These are phyloP conservation scores for Empidonax alnorum DNA, from an alignment of 2,113 vertebrate genomes.

Conservation along the genomic window DNA sequence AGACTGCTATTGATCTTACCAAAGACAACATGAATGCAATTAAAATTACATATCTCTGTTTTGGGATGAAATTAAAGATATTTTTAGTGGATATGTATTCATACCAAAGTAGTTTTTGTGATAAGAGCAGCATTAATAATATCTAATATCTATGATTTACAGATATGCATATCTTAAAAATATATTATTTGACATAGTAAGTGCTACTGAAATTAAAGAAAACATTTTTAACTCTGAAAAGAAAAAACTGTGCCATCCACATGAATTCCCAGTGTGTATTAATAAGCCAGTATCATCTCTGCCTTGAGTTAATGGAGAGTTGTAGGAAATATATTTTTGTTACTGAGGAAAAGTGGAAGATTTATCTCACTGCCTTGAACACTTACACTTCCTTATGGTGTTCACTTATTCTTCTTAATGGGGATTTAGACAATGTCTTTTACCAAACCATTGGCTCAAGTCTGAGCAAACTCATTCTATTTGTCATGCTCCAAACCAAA, in stretches of 20 bases:
- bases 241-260: background rate
- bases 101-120: background rate
- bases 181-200: background rate
- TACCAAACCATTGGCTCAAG: background rate
- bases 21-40: slow-evolving; percentile 52
- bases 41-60: slow-evolving; percentile 23
- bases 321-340: slow-evolving; percentile 16
- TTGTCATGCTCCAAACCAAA: slow-evolving; percentile 18
- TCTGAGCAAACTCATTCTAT: background rate
- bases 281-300: background rate
- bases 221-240: background rate
- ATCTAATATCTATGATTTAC: background rate
- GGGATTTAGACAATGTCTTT: slow-evolving; percentile 10
- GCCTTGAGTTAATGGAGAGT: background rate
- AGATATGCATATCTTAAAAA: background rate
- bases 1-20: slow-evolving; percentile 54
- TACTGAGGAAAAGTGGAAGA: background rate
- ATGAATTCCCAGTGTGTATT: background rate
- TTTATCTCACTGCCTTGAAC: slow-evolving; percentile 29
- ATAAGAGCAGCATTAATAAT: background rate
- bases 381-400: background rate
- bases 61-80: slow-evolving; percentile 19
- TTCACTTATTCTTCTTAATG: slow-evolving; percentile 26
- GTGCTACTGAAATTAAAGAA: background rate
- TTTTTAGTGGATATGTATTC: slow-evolving; percentile 9